phyloP scores from a whole-genome alignment of 64 coral and sea anemone species.

The Montipora efflorescens region DNA sequence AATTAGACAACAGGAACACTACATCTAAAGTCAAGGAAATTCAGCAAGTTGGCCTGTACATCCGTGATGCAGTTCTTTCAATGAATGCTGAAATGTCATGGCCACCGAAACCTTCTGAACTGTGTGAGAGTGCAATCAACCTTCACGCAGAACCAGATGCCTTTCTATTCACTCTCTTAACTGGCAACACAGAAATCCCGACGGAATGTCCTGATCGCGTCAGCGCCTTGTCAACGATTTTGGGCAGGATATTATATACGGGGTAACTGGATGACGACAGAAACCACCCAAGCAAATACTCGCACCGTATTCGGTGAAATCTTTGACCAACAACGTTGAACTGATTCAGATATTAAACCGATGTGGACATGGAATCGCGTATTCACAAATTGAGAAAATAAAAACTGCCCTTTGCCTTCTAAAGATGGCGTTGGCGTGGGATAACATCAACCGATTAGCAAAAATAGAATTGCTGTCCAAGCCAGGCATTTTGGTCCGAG shows the following conservation, averaged over 20 bases:
- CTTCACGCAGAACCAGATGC: constrained; percentile 28
- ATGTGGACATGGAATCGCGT: constrained; percentile 43
- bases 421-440: constrained; percentile 23
- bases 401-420: no score
- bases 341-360: background rate
- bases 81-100: no score
- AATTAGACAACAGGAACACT: no score
- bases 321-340: constrained; percentile 42
- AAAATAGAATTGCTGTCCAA: no score
- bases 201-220: constrained; percentile 17
- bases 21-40: no score
- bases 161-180: constrained; percentile 52
- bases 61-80: no score
- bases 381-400: background rate
- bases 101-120: constrained; percentile 2
- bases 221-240: constrained; percentile 43
- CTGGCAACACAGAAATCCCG: constrained; percentile 28
- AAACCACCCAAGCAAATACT: constrained; percentile 67
- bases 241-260: constrained; percentile 45
- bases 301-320: constrained; percentile 46
- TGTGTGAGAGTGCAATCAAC: constrained; percentile 38
- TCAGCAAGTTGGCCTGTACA: no score
- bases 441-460: constrained; percentile 40
- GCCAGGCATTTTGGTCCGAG: background rate
- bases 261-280: constrained; percentile 28